Evolutionary conservation across 1,140 invertebrate genomes (phyloP).

Genomic region (Cecropterus lyciades): DNA sequence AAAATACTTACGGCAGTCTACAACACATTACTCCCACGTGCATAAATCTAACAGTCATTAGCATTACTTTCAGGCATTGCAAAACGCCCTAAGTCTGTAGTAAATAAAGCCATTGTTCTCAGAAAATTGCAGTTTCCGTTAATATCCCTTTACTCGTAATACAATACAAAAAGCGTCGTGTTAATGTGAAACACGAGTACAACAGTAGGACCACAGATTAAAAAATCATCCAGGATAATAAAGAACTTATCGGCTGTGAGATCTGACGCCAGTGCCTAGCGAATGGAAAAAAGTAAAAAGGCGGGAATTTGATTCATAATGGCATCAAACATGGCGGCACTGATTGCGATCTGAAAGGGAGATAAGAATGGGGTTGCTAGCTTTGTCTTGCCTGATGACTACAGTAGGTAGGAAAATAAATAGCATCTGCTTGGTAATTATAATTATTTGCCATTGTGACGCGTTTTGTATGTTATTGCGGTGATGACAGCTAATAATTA

Average conservation of each 20-base stretch:
- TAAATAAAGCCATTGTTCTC: constrained; percentile 50
- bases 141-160: constrained; percentile 34
- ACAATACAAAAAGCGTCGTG: constrained; percentile 49
- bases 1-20: no score
- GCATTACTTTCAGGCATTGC: constrained; percentile 25
- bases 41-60: constrained; percentile 30
- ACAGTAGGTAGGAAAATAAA: constrained; percentile 46
- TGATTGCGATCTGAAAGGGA: constrained; percentile 78
- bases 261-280: constrained; percentile 78
- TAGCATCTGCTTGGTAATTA: constrained; percentile 50
- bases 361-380: constrained; percentile 69
- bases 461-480: constrained; percentile 23
- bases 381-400: constrained; percentile 77
- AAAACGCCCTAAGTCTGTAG: constrained; percentile 26
- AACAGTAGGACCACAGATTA: constrained; percentile 69
- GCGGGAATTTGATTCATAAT: constrained; percentile 82
- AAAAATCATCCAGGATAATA: constrained; percentile 82
- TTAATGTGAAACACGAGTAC: constrained; percentile 52
- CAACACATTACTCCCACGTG: constrained; percentile 21
- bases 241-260: constrained; percentile 79
- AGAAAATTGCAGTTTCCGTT: constrained; percentile 48
- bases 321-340: constrained; percentile 75
- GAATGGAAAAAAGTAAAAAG: constrained; percentile 81
- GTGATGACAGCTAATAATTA: constrained; percentile 20
- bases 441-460: constrained; percentile 42